Evolutionary conservation across 2,888 invertebrate genomes (phyloP).

Genomic region (Hyalella azteca): DNA sequence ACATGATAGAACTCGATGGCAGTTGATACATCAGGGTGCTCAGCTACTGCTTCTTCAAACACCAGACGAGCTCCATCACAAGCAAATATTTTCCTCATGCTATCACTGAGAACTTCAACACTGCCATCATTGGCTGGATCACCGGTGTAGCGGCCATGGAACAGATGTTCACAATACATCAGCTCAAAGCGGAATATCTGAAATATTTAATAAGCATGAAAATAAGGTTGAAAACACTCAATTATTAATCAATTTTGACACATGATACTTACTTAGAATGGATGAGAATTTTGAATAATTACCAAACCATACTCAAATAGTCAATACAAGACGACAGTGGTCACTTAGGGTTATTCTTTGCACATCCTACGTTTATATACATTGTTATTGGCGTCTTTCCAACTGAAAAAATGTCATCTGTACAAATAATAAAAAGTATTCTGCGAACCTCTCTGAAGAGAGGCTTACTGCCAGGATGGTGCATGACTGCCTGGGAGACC

Average conservation of each 20-base stretch:
- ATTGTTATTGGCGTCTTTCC: too few relatives aligned
- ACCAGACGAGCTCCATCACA: constrained; percentile 14
- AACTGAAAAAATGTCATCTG: too few relatives aligned
- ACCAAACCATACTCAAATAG: too few relatives aligned
- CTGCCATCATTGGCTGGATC: constrained; percentile 1
- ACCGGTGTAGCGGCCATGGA: background rate
- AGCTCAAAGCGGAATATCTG: constrained; percentile 31
- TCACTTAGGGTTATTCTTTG: too few relatives aligned
- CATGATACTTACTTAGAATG: too few relatives aligned
- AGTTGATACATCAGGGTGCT: background rate
- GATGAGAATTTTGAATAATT: too few relatives aligned
- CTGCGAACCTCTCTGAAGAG: constrained; percentile 54
- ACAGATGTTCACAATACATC: constrained; percentile 7
- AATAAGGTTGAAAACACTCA: too few relatives aligned
- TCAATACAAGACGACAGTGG: too few relatives aligned
- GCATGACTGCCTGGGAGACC: constrained; percentile 46
- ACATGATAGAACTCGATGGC: constrained; percentile 23
- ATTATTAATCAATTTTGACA: too few relatives aligned
- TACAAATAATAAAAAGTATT: too few relatives aligned
- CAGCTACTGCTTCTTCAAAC: constrained; percentile 3
- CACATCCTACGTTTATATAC: too few relatives aligned
- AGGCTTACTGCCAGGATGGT: constrained; percentile 47
- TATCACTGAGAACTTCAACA: background rate
- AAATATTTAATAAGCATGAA: too few relatives aligned
- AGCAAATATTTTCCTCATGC: constrained; percentile 14